phyloP scores from a whole-genome alignment of 2,797 vertebrate genomes.

The Psittacula derbiana region DNA sequence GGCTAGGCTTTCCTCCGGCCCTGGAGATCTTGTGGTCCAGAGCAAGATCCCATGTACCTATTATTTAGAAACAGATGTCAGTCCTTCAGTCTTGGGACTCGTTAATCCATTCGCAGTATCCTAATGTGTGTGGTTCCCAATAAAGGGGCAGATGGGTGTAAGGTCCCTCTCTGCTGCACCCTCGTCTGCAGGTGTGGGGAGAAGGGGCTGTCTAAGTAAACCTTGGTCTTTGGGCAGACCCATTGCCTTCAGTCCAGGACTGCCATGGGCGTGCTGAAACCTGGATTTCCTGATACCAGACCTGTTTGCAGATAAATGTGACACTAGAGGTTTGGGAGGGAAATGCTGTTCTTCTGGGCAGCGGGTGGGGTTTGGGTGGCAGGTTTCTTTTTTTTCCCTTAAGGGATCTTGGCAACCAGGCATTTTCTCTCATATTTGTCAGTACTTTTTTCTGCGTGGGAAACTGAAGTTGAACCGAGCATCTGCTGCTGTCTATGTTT shows the following conservation, averaged over 20 bases:
- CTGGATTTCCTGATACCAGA: neutral
- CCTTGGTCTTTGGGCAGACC: neutral
- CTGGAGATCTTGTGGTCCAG: neutral
- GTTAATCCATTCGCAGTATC: fast-evolving
- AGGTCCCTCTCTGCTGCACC: neutral
- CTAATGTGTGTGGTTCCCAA: fast-evolving
- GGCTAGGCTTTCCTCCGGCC: neutral
- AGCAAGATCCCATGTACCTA: neutral
- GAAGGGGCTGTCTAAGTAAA: neutral
- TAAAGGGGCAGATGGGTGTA: neutral
- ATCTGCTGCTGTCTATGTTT: slow-evolving; percentile 61
- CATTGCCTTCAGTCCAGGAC: fast-evolving
- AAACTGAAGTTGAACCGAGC: slow-evolving; percentile 25
- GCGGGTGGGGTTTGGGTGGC: neutral
- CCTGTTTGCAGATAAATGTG: neutral
- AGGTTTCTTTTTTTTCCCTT: neutral
- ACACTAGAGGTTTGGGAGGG: neutral
- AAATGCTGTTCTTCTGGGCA: neutral
- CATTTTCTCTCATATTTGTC: slow-evolving; percentile 27
- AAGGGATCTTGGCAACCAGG: slow-evolving; percentile 36
- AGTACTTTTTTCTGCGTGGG: slow-evolving; percentile 49
- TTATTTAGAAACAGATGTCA: neutral
- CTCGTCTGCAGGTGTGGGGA: fast-evolving
- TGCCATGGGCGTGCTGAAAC: neutral
- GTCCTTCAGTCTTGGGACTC: fast-evolving